Base-by-base conservation (phyloP, 2,888 invertebrate genomes). In the Psylliodes chrysocephalus region DNA sequence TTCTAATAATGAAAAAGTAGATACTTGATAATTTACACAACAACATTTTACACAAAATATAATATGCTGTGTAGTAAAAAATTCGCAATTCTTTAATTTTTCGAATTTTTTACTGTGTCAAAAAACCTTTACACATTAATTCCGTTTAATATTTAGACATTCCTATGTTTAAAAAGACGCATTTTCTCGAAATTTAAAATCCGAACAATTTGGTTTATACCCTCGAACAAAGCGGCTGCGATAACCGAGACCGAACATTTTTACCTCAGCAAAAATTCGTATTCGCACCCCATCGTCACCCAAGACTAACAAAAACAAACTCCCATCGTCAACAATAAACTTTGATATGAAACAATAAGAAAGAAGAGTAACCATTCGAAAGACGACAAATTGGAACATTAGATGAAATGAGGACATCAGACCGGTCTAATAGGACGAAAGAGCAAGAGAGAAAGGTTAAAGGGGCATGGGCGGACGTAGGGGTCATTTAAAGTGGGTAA, bases 351-450 rank as follows among this genome's bases (percentile, higher is more conserved):
- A 55, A 55, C 64, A 60, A 64, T 64, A 64, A 64, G 66, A 65
- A 60, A 64, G 57, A 59, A 33, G 51, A 63, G 61, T 57, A 67
- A 60, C 65, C 65, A 65, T 68, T 63, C 63, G 63, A 61, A 66
- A 67, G 54, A 64, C 63, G 70, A 71, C 72, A 73, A 71, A 71
- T 71, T 64, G 70, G 68, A 64, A 64, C 70, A 71, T 73, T 73
- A 71, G 64, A 71, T 54, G 55, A 62, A 71, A 71, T 69, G 69
- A 63, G 63, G 60, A 67, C 69, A 69, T 69, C 69, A 60, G 57
- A 57, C 64, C 47, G 64, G 69, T 65, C 63, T 65, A 65, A 67
- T 67, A 63, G 69, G 57, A 15, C 35, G 18, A 40, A 40, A 59
- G 28, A 42, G 46, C 33, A 42, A 44, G 38, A 47, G 40, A 52